These are phyloP conservation scores for Trachelus stipa DNA, from an alignment of 2,888 invertebrate genomes.

Conservation along the genomic window DNA sequence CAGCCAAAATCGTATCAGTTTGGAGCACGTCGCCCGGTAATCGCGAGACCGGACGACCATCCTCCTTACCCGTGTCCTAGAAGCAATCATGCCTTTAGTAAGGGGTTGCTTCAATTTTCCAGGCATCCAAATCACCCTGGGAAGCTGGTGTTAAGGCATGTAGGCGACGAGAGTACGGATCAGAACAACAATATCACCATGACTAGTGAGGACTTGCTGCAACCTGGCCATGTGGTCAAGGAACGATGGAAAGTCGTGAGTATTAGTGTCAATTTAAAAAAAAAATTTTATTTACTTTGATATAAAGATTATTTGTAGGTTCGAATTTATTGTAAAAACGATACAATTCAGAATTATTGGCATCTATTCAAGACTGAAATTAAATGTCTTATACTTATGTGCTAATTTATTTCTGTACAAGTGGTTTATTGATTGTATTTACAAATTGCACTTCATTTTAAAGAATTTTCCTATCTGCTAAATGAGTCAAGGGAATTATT, in stretches of 20 bases:
- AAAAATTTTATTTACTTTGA: neutral
- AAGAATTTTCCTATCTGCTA: neutral
- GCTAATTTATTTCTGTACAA: neutral
- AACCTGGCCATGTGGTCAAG: constrained; percentile 97
- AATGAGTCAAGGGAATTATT: neutral
- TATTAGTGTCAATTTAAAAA: neutral
- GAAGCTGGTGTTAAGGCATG: constrained; percentile 59
- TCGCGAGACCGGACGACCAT: neutral
- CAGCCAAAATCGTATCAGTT: neutral
- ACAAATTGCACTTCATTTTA: neutral
- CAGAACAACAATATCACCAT: constrained; percentile 83
- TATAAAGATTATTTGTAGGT: neutral
- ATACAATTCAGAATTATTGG: neutral
- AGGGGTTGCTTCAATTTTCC: constrained; percentile 35
- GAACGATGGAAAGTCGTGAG: constrained; percentile 98
- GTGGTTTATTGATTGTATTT: neutral
- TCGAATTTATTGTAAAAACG: neutral
- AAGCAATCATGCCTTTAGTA: neutral
- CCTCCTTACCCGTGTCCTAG: neutral
- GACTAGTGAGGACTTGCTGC: constrained; percentile 93
- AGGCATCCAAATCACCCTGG: constrained; percentile 58
- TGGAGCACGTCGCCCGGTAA: neutral
- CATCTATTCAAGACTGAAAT: neutral
- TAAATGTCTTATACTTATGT: neutral
- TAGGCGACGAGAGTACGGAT: constrained; percentile 69